A percentile compares a stretch with the other conserved stretches of the same genome.
Evolutionary conservation across 2,888 invertebrate species (phyloP).

Genomic region (Dendrolimus pini): DNA sequence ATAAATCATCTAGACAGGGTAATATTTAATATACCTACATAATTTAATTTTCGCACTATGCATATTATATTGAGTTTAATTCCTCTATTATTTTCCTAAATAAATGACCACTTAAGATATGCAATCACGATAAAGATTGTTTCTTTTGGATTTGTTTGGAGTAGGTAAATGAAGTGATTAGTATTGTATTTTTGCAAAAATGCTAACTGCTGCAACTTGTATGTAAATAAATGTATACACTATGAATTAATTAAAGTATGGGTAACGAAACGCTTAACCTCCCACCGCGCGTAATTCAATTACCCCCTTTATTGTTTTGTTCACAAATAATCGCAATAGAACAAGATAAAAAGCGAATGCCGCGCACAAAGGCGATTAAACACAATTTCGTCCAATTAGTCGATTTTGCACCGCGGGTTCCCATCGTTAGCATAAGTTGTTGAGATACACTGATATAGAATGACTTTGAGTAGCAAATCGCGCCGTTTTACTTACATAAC

Average conservation of each 20-base stretch:
- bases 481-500: conserved; percentile 1
- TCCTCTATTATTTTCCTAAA: too few relatives aligned
- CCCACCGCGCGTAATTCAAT: conserved; percentile 27
- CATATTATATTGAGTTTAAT: too few relatives aligned
- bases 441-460: conserved; percentile 22
- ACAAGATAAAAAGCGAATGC: conserved; percentile 38
- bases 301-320: conserved; percentile 40
- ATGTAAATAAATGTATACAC: neutral
- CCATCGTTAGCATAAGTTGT: conserved; percentile 57
- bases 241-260: neutral
- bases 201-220: too few relatives aligned
- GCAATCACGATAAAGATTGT: too few relatives aligned
- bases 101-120: too few relatives aligned
- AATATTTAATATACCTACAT: too few relatives aligned
- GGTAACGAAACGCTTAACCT: neutral
- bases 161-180: too few relatives aligned
- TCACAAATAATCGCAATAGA: conserved; percentile 43
- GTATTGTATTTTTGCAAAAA: too few relatives aligned
- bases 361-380: conserved; percentile 51
- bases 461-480: conserved; percentile 3
- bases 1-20: too few relatives aligned
- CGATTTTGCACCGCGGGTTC: conserved; percentile 47
- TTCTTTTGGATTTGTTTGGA: too few relatives aligned
- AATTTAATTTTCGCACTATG: too few relatives aligned
- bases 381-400: conserved; percentile 64